Evolutionary conservation across 1,140 invertebrate genomes (phyloP), one percentile per base, ranked within the genome.

Genomic region (Bombus sylvicola): DNA sequence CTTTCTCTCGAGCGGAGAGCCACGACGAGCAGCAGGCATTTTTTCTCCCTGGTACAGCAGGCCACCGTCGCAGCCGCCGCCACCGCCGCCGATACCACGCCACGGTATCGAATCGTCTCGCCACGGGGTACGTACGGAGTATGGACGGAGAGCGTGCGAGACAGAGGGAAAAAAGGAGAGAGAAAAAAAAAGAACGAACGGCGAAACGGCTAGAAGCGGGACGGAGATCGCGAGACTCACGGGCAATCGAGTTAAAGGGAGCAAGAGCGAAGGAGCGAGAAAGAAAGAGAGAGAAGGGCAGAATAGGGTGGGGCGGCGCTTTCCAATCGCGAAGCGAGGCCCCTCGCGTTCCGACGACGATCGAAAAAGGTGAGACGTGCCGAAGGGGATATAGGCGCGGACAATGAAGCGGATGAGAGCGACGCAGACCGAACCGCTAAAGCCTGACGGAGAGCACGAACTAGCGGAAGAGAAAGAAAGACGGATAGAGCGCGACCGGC

Each of bases 281-380:
- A 37, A 39, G 34, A 15, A 43, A 81, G 39, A 66, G 28, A 83
- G 64, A 64, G 77, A 73, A 69, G 72, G 85, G 10, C 18, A 41
- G 69, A 68, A 68, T 34, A 87, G 83, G 90, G 92, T 91, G 92
- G 91, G 91, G 91, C 89, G 88, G 57, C 79, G 90, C 91, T 93
- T 93, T 93, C 93, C 92, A 93, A 93, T 93, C 91, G 92, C 90
- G 92, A 88, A 79, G 64, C 84, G 77, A 74, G 86, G 66, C 47
- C 77, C 81, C 73, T 73, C 91, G 88, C 87, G 87, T 83, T 88
- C 76, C 75, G 81, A 74, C 77, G 90, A 91, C 89, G 91, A 91
- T 93, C 91, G 92, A 93, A 93, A 93, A 93, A 94, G 92, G 92
- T 94, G 93, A 93, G 92, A 93, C 92, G 90, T 91, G 92, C 88